Evolutionary conservation across 2,797 vertebrate genomes (phyloP), one percentile per base, ranked within the genome.

Genomic region (Chaetodon trifasciatus): DNA sequence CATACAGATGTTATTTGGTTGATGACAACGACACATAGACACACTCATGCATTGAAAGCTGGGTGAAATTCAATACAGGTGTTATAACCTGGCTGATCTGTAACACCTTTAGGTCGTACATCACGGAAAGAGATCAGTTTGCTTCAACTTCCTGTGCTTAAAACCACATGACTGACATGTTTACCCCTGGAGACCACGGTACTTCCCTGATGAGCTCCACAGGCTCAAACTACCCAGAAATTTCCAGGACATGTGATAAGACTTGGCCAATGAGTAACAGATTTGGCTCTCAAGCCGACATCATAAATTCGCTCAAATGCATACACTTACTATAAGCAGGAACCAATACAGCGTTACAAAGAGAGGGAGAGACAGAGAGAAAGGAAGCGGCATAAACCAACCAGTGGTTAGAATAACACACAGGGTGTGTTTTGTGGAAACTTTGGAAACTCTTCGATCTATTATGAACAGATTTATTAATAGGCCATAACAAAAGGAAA

Each of bases 181-280:
- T 91, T 87, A 87, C 77, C 40, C 13, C n/a, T 23, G 67, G 78
- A 86, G 68, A 76, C 13, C 55, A 49, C 7, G 50, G 90, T 87
- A 85, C 76, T 91, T 93, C 82, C 89, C 87, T 70, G 68, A 82
- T 65, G 85, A 88, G 77, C 69, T 74, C 39, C 52, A 77, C 84
- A 81, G 79, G 65, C 70, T 85, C 55, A 50, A 79, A 90, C 71
- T 75, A 64, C 64, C 60, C 49, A 72, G 28, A 88, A 81, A 81
- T 78, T 91, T 87, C 76, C 79, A 83, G 78, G 67, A 88, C 75
- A 83, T 80, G 85, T 89, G 89, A 92, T 91, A 91, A 91, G 75
- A 84, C 55, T 53, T 53, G 6, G 78, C 76, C 77, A 91, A 93
- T 90, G 84, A 92, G 78, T 89, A 91, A 92, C 89, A 89, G 82